Evolutionary conservation across 1,140 invertebrate species (phyloP), one percentile per base, ranked within the genome.

Genomic region (Dryas iulia): DNA sequence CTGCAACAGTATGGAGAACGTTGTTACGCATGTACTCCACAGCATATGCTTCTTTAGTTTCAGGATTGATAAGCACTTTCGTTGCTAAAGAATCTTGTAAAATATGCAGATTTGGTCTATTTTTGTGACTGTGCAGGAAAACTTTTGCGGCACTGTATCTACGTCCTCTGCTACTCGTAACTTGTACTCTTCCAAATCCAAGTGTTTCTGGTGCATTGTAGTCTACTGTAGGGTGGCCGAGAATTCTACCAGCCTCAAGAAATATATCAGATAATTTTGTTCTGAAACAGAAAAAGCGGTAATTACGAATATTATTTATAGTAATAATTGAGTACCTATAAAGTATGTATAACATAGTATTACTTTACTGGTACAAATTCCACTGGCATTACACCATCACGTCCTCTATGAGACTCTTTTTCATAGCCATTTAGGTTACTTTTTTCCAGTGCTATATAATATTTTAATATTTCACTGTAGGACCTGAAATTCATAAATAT

Each of bases 41-140:
- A 1, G 95, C 95, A 56, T 93, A 93, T 0, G 95, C 95, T 2
- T 91, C 91, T 72, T 94, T 95, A 0, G 93, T 94, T n/a, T 92
- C 72, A 1, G 90, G 84, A 64, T 94, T 91, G 31, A 95, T 94
- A 1, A 95, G 78, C 23, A 98, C 87, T 87, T 95, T 95, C 0
- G 94, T 94, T 0, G 93, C 95, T 62, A 88, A 89, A 8, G 92
- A 89, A 35, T 93, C 86, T 8, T 93, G 90, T 28, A 94, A 85
- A 52, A 97, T 93, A 60, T 94, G 93, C 11, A 97, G 82, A 81
- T 97, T 97, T 18, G 79, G 78, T 58, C 96, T 89, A 1, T 92
- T 87, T 28, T 94, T 87, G 2, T 94, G 87, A 25, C 78, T 94
- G 86, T 81, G 93, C 88, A 93, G 83, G 87, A 94, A 95, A 7